Evolutionary conservation across 2,888 invertebrate species (phyloP), one percentile per base, ranked within the genome.

Genomic region (Mimas tiliae): DNA sequence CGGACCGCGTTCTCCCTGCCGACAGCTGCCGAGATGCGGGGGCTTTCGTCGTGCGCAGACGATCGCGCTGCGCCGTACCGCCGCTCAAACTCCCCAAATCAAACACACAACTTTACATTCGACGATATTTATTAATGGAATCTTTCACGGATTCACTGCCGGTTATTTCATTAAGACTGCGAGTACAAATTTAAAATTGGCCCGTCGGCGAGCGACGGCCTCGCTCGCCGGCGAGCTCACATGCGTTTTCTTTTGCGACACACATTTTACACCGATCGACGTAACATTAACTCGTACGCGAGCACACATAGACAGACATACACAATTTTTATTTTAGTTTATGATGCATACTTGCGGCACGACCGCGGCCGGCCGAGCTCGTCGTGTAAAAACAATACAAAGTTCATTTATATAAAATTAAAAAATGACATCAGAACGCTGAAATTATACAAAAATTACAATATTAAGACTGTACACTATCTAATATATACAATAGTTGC

Each of bases 391-490:
- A 93, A 87, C 85, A 93, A 93, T 93, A 93, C 92, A 93, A 93
- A 93, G 90, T 93, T 91, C 90, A 92, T 93, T 82, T 91, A 92
- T 93, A 93, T 93, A 93, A 93, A 94, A 91, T 93, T 92, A 93
- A 93, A 93, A 94, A 93, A 92, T 90, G 90, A 91, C 91, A 93
- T 93, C 92, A 92, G 93, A 93, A 90, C 93, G 93, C 93, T 90
- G 93, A 94, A 94, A 94, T 94, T 91, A 94, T 93, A 94, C 93
- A 93, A 94, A 91, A 93, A 93, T 93, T 93, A 93, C 93, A 93
- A 94, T 94, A 93, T 93, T 94, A 91, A 93, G 94, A 93, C 94
- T 94, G 94, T 94, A 94, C 94, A 94, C 94, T 94, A 94, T 94
- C 94, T 94, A 94, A 92, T 94, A 94, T 94, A 93, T 94, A 94